Percentiles rank a stretch among this genome's conserved stretches.
Conservation (phyloP, 2,797 vertebrate genomes). For the Pelochelys cantorii region DNA sequence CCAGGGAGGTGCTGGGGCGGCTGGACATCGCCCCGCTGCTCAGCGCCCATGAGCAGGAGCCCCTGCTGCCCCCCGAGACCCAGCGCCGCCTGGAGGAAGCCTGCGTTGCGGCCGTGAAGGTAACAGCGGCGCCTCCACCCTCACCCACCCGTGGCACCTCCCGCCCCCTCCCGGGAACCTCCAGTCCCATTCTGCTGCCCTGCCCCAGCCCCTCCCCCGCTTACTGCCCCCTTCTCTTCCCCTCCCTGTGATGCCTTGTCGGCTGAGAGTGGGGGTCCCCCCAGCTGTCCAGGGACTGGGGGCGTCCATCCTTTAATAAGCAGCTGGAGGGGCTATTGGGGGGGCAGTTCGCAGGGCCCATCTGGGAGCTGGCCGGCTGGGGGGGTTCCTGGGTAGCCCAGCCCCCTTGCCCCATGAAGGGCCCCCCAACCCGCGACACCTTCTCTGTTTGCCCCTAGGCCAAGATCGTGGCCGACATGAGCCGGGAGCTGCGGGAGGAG, state of each 20-base stretch:
- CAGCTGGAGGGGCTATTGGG: too few species aligned
- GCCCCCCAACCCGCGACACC: not conserved
- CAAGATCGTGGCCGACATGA: conserved; percentile 59
- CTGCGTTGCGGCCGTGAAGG: conserved; percentile 90
- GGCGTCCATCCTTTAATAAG: not conserved
- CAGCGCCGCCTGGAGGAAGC: conserved; percentile 87
- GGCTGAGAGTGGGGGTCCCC: not conserved
- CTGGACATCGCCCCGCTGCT: conserved; percentile 88
- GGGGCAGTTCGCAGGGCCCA: not conserved
- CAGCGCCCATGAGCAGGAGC: conserved; percentile 80
- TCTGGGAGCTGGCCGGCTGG: not conserved
- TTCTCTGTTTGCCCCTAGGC: conserved; percentile 26
- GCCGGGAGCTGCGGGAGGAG: conserved; percentile 68
- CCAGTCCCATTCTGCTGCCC: not conserved
- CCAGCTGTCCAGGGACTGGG: not conserved
- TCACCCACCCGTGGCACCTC: too few species aligned
- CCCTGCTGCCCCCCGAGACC: conserved; percentile 86
- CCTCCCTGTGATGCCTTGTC: not conserved
- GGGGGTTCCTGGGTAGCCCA: not conserved
- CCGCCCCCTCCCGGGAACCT: not conserved
- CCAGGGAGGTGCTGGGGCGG: conserved; percentile 89
- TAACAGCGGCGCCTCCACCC: conserved; percentile 53
- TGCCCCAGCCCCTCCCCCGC: too few species aligned
- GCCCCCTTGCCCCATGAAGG: too few species aligned
- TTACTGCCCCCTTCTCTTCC: not conserved